Evolutionary conservation across 2,888 invertebrate genomes (phyloP).

Genomic region (Nematopogon swammerdamellus): DNA sequence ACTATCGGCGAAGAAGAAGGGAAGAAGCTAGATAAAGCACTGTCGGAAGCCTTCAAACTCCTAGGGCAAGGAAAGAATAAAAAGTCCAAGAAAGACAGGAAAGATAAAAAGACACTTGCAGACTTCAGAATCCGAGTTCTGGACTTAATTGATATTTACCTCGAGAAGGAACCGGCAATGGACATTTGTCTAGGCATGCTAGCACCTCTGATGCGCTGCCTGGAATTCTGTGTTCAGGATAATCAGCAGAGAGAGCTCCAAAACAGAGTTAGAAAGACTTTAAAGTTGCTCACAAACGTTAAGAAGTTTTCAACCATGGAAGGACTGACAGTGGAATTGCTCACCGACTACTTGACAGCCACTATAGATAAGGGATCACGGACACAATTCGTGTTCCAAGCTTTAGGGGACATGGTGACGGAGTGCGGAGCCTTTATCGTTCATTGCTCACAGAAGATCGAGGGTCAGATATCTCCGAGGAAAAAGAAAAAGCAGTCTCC

Average conservation of each 20-base stretch:
- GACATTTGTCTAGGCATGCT: conserved; percentile 66
- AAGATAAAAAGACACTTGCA: conserved; percentile 63
- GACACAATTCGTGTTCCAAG: conserved; percentile 61
- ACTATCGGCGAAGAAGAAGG: conserved; percentile 76
- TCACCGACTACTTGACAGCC: conserved; percentile 54
- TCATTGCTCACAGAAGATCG: conserved; percentile 56
- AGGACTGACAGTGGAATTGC: conserved; percentile 48
- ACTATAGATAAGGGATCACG: conserved; percentile 62
- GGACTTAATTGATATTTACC: conserved; percentile 70
- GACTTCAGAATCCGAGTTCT: conserved; percentile 73
- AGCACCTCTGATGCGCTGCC: conserved; percentile 61
- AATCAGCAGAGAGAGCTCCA: conserved; percentile 65
- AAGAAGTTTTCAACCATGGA: conserved; percentile 59
- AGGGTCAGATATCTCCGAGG: conserved; percentile 28
- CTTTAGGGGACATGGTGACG: conserved; percentile 62
- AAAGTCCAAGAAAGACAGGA: conserved; percentile 53
- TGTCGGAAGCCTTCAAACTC: conserved; percentile 71
- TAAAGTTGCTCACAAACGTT: conserved; percentile 58
- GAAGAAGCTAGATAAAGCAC: conserved; percentile 64
- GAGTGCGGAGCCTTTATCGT: conserved; percentile 64
- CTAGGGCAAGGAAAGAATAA: conserved; percentile 52
- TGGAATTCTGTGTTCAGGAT: conserved; percentile 69
- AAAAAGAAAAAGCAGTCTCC: conserved; percentile 28
- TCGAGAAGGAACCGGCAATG: conserved; percentile 68
- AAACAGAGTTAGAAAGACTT: conserved; percentile 57